Conservation (phyloP, 2,113 vertebrate genomes). For the Diphyllodes magnificus region DNA sequence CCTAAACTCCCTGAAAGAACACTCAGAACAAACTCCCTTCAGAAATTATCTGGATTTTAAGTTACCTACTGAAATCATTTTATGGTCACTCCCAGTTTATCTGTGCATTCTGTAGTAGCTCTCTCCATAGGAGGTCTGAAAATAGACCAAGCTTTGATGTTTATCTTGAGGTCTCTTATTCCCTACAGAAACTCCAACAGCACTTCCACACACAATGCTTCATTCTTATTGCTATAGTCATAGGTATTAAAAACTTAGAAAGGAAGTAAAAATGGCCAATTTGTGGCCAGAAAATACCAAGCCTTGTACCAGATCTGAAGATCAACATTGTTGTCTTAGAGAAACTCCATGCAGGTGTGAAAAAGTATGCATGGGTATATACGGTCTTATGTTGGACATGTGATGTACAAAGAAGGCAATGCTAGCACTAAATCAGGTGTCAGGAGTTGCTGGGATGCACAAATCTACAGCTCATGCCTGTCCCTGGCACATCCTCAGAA, state of each 20-base stretch:
- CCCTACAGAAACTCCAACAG: not conserved
- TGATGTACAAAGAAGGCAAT: not conserved
- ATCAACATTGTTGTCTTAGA: not conserved
- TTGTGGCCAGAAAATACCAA: not conserved
- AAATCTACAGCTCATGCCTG: not conserved
- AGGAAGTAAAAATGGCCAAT: not conserved
- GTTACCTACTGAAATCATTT: not conserved
- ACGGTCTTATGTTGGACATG: not conserved
- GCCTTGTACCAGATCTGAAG: not conserved
- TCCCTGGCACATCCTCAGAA: not conserved
- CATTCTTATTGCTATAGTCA: not conserved
- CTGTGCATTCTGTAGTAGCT: not conserved
- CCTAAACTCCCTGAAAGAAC: not conserved
- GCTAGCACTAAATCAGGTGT: not conserved
- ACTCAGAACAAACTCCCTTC: not conserved
- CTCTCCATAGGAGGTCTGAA: not conserved
- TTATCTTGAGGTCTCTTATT: not conserved
- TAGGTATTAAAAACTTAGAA: not conserved
- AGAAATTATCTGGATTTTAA: not conserved
- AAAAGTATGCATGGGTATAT: not conserved
- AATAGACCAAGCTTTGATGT: not conserved
- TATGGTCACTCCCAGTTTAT: not conserved
- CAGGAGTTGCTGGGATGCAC: not conserved
- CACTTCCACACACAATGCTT: not conserved
- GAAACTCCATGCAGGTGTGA: not conserved